Percentiles rank a stretch among this genome's conserved stretches.
These are phyloP conservation scores for Cyprinodon variegatus DNA, from an alignment of 2,113 vertebrate genomes.

Conservation along the genomic window DNA sequence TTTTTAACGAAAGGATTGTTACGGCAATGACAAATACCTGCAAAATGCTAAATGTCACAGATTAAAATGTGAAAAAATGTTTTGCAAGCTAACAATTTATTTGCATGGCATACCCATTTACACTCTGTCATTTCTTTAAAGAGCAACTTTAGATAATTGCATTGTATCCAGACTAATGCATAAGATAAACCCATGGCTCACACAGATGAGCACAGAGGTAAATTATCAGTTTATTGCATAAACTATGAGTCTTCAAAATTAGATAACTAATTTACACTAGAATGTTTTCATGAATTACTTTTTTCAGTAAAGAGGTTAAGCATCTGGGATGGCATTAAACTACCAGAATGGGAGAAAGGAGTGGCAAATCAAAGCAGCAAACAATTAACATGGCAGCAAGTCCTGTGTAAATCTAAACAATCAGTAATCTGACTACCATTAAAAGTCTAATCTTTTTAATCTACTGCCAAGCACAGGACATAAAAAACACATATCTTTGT, in stretches of 20 bases:
- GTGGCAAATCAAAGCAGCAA: constrained; percentile 64
- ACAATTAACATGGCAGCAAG: constrained; percentile 63
- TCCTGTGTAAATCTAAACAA: constrained; percentile 67
- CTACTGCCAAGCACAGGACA: constrained; percentile 43
- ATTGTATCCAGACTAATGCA: constrained; percentile 52
- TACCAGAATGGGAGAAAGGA: constrained; percentile 41
- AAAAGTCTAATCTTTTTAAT: constrained; percentile 65
- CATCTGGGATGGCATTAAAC: constrained; percentile 66
- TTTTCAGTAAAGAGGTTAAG: constrained; percentile 40
- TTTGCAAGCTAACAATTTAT: constrained; percentile 40
- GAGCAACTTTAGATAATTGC: constrained; percentile 62
- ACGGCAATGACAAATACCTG: constrained; percentile 10
- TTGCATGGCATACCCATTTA: constrained; percentile 55
- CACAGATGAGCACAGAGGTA: constrained; percentile 50
- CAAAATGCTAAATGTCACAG: constrained; percentile 12
- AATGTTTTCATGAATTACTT: constrained; percentile 44
- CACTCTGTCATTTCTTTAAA: constrained; percentile 56
- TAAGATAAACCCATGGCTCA: constrained; percentile 56
- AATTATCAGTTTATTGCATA: constrained; percentile 54
- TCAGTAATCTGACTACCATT: constrained; percentile 61
- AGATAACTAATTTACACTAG: constrained; percentile 62
- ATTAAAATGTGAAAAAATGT: constrained; percentile 37
- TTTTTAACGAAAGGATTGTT: constrained; percentile 15
- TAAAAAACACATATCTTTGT: constrained; percentile 45
- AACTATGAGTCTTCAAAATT: constrained; percentile 50